A percentile compares a stretch with the other conserved stretches of the same genome.
phyloP scores from a whole-genome alignment of 2,888 invertebrate genomes.

The Aporophyla lueneburgensis region DNA sequence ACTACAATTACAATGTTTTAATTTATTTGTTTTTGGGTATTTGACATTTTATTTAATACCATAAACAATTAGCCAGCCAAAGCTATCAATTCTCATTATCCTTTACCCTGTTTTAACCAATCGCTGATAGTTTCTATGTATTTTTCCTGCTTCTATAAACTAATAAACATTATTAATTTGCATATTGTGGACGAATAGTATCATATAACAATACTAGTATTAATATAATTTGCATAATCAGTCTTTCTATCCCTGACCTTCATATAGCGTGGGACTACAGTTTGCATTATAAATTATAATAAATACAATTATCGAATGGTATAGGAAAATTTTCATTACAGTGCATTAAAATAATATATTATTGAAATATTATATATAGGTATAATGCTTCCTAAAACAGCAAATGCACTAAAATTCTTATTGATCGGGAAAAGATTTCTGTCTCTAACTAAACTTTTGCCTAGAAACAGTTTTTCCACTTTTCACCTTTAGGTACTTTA shows the following conservation, averaged over 20 bases:
- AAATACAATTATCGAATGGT: constrained; percentile 9
- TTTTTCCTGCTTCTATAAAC: constrained; percentile 18
- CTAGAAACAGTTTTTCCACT: background rate
- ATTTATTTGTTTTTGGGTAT: background rate
- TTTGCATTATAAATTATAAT: constrained; percentile 20
- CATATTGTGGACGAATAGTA: constrained; percentile 21
- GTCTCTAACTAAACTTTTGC: background rate
- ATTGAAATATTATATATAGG: background rate
- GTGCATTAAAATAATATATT: background rate
- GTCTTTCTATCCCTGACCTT: constrained; percentile 49
- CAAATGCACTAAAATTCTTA: background rate
- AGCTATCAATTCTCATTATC: background rate
- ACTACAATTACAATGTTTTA: background rate
- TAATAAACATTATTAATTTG: constrained; percentile 41
- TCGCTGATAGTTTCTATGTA: constrained; percentile 11
- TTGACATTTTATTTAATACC: background rate
- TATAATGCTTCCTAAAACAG: background rate
- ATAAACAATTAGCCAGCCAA: background rate
- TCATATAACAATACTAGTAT: constrained; percentile 39
- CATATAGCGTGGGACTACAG: constrained; percentile 20
- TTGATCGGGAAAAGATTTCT: background rate
- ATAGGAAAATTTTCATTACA: constrained; percentile 5
- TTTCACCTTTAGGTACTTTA: no score
- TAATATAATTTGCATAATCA: constrained; percentile 45
- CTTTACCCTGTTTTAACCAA: background rate